Evolutionary conservation across 2,113 vertebrate genomes (phyloP), one percentile per base, ranked within the genome.

Genomic region (Melanerpes aurifrons): DNA sequence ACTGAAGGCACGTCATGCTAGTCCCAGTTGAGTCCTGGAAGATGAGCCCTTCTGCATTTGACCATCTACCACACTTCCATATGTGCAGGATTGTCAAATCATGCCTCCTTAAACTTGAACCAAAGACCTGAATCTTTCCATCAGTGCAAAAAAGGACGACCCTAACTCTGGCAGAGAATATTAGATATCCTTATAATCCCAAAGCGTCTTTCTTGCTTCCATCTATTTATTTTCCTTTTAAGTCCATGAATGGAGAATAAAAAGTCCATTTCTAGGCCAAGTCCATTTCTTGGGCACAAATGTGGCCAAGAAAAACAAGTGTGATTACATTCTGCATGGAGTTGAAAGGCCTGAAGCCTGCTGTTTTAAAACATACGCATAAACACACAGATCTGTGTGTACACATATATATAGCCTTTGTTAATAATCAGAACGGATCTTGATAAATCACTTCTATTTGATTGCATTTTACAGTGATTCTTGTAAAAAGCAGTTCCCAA

Each of bases 221-320:
- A 74, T 82, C 22, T 80, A 40, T 48, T 91, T 90, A 54, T 81
- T 91, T 50, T 81, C 54, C 53, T 85, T 92, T 85, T 15, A 89
- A 86, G 15, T 58, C 54, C 35, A 35, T 35, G 35, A 35, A 35
- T 35, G 35, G 35, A 35, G 35, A 35, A 35, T 40, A 79, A 82
- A 79, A 15, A 83, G 28, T 7, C 32, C 25, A 37, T 91, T 80
- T 77, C 31, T 72, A 58, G 73, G 45, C 43, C 31, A 71, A 64
- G 8, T 15, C 25, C 13, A 15, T 40, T 70, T 59, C 47, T 77
- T 50, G 53, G 37, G 66, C 61, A 79, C 75, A 92, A 29, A 24
- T 16, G 37, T 50, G 25, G 66, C 45, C 53, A 94, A 83, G 26
- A 70, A 87, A 32, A 28, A 45, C 11, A 16, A 29, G 22, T 3